These are phyloP conservation scores for Paragorgia papillata DNA, from an alignment of 92 coral and sea anemone genomes.

Conservation along the genomic window DNA sequence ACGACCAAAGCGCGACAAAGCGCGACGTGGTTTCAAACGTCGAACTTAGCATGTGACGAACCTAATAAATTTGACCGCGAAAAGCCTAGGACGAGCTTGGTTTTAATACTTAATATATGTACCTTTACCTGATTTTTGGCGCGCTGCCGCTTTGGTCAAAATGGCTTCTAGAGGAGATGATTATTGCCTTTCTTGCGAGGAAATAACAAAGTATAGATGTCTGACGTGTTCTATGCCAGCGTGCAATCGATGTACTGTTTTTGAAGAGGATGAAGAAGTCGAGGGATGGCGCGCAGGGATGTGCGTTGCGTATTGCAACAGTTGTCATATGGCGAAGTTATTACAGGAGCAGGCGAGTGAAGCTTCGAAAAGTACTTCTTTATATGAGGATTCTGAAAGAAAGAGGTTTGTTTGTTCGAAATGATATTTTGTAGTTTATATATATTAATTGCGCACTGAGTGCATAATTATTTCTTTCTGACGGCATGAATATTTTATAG, in stretches of 20 bases:
- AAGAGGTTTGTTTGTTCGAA: neutral
- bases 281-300: conserved; percentile 21
- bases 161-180: neutral
- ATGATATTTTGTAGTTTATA: no score
- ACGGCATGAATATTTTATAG: no score
- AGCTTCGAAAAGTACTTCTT: neutral
- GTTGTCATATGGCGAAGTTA: neutral
- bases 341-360: no score
- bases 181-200: conserved; percentile 19
- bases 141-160: neutral
- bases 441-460: no score
- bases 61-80: neutral
- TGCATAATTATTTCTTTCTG: no score
- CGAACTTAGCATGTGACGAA: conserved; percentile 30
- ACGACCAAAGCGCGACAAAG: no score
- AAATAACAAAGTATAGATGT: conserved; percentile 19
- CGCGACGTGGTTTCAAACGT: no score
- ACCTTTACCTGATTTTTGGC: neutral
- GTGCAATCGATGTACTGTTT: conserved; percentile 29
- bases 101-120: neutral
- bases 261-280: conserved; percentile 22
- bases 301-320: conserved; percentile 15
- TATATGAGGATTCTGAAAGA: neutral
- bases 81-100: no score
- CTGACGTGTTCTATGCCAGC: neutral